Base-by-base conservation (phyloP, 2,888 invertebrate genomes). In the Drosophila anomelani region DNA sequence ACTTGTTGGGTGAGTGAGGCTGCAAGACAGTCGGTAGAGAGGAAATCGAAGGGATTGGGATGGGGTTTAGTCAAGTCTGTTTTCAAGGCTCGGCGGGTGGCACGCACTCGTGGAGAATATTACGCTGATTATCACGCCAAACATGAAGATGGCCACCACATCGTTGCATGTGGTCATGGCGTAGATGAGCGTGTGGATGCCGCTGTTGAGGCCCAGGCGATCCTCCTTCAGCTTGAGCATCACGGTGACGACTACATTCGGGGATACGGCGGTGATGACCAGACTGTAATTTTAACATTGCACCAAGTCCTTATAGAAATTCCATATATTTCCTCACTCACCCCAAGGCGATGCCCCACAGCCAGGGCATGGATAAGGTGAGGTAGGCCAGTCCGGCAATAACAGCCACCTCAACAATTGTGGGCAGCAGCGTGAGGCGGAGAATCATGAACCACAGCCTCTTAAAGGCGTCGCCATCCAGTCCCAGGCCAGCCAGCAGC, bases 211-310 rank as follows among this genome's bases (percentile, higher is more conserved):
- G 10, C 96, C 96, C 80, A 93, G 82, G 32, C 91, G 91, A 75
- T 92, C 92, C 75, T 95, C 95, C 86, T 95, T 94, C 23, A 96
- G 92, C 66, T 93, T 91, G 23, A 96, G 92, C 91, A 96, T 93
- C 13, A 95, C 94, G 0, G 96, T 96, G 23, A 96, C 95, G 49
- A 96, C 95, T 39, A 96, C 96, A 70, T 96, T 96, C 1, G 96
- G 95, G 0, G 95, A 95, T 1, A 96, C 95, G 6, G 95, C 96
- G 20, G 95, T 95, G 78, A 95, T 90, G 6, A 95, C 93, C 82
- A 95, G 93, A 39, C 95, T 95, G 66, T 17, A 58, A 53, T 3
- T 15, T 36, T 36, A 23, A 43, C 34, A 54, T 51, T 36, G 6
- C 34, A 51, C 13, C 36, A n/a, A 9, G 12, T 15, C 36, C 34